A percentile compares a stretch with the other conserved stretches of the same genome.
Evolutionary conservation across 2,797 vertebrate species (phyloP).

Genomic region (Ambastaia sidthimunki): DNA sequence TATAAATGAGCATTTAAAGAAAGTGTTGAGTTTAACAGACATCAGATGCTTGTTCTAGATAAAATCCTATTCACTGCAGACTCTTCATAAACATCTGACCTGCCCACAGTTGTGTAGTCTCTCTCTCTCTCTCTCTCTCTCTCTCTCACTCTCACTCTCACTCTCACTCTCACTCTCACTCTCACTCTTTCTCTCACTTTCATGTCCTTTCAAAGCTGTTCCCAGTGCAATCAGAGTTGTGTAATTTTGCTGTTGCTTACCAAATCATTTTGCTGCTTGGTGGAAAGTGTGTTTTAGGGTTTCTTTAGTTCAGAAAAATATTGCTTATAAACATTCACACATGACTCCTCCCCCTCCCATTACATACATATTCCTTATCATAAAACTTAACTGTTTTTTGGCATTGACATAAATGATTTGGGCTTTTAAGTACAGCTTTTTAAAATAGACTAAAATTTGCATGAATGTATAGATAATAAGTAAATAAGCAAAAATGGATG

Average conservation of each 20-base stretch:
- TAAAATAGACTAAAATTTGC: constrained; percentile 4
- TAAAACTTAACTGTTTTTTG: neutral
- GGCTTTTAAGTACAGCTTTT: neutral
- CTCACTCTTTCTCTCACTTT: constrained; percentile 30
- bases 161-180: constrained; percentile 49
- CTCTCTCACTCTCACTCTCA: constrained; percentile 26
- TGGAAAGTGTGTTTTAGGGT: constrained; percentile 28
- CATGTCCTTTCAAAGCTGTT: constrained; percentile 56
- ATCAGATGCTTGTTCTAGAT: neutral
- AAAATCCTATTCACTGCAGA: neutral
- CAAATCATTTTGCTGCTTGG: constrained; percentile 45
- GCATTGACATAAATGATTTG: neutral
- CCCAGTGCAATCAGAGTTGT: constrained; percentile 52
- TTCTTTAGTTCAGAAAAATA: constrained; percentile 17
- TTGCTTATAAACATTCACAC: constrained; percentile 23
- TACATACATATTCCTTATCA: constrained; percentile 29
- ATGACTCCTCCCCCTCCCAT: neutral
- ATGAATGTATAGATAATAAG: neutral
- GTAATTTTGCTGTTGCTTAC: constrained; percentile 60
- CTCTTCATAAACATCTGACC: constrained; percentile 26
- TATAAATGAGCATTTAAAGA: neutral
- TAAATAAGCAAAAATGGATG: neutral
- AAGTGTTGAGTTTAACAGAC: neutral
- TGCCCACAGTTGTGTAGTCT: constrained; percentile 6
- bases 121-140: constrained; percentile 33